Base-by-base conservation (phyloP, 2,113 vertebrate genomes). In the Amblyopsis rosae region DNA sequence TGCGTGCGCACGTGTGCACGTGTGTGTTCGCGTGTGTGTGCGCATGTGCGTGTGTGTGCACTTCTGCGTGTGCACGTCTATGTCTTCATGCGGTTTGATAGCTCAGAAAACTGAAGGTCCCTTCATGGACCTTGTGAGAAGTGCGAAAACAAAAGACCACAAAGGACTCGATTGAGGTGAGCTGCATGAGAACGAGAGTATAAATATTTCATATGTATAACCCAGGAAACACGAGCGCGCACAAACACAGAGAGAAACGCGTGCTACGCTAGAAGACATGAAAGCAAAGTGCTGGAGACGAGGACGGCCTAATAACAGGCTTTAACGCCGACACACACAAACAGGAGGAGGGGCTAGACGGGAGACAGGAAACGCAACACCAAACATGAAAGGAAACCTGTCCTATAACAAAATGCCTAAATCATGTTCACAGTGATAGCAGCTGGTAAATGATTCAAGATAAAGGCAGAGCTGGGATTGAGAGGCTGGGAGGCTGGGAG, bases 361-460 rank as follows among this genome's bases (percentile, higher is more conserved):
- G 26, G 13, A 49, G 12, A 33, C 35, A n/a, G 17, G 48, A 60
- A 57, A 76, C 57, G 19, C 67, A 70, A 81, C 54, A 64, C 48
- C 64, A 13, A 16, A 64, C 67, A 71, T 67, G 59, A 87, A 86
- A 76, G 26, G 61, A 63, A 83, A 80, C 50, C 72, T 62, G 58
- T 67, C 45, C 51, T 69, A 47, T 69, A 50, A 55, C 82, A 89
- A 81, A 83, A 81, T 69, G 84, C 80, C 76, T 77, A 72, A 85
- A 19, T 41, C 4, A 62, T n/a, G 41, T 17, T 12, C 41, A 86
- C 81, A 71, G 75, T 75, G 62, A 73, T 73, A 80, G 54, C 84
- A 79, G 76, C 66, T 77, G n/a, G 57, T 19, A 49, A 67, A 82
- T 68, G 67, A 82, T 48, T 80, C 73, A 77, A 87, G 87, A 75